phyloP scores from a whole-genome alignment of 1,140 invertebrate species.

The Diprion similis region DNA sequence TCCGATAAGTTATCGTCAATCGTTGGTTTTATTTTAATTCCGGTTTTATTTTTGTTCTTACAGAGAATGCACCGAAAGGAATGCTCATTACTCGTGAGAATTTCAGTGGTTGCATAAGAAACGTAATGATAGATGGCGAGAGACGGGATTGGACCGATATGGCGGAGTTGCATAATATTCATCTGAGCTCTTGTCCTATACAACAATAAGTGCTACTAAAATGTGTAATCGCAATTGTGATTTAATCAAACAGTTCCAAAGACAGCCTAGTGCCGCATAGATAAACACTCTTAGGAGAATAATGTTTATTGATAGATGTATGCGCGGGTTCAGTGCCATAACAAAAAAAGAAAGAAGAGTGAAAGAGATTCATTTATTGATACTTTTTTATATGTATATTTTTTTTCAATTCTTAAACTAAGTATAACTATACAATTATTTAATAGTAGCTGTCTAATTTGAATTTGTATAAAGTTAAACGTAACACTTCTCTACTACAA shows the following conservation, averaged over 20 bases:
- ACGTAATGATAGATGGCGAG: constrained; percentile 75
- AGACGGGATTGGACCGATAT: constrained; percentile 84
- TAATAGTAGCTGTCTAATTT: too few species aligned
- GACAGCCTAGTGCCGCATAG: constrained; percentile 35
- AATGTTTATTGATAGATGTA: not conserved
- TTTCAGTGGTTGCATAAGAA: constrained; percentile 91
- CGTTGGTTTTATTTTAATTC: not conserved
- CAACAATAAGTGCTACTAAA: constrained; percentile 42
- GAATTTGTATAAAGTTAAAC: too few species aligned
- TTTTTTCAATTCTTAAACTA: too few species aligned
- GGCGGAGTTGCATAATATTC: constrained; percentile 81
- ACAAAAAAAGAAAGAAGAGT: too few species aligned
- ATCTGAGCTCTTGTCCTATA: constrained; percentile 84
- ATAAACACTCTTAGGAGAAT: not conserved
- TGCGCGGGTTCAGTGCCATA: too few species aligned
- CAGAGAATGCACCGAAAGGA: constrained; percentile 72
- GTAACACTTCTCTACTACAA: too few species aligned
- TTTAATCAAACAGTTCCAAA: constrained; percentile 45
- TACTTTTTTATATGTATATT: too few species aligned
- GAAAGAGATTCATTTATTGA: too few species aligned
- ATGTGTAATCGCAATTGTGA: constrained; percentile 5
- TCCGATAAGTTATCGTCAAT: constrained; percentile 5
- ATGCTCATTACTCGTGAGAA: constrained; percentile 76
- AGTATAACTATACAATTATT: too few species aligned
- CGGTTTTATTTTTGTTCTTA: constrained; percentile 41